A percentile compares a stretch with the other conserved stretches of the same genome.
Conservation (phyloP, 2,113 vertebrate species). For the Lepidothrix coronata region DNA sequence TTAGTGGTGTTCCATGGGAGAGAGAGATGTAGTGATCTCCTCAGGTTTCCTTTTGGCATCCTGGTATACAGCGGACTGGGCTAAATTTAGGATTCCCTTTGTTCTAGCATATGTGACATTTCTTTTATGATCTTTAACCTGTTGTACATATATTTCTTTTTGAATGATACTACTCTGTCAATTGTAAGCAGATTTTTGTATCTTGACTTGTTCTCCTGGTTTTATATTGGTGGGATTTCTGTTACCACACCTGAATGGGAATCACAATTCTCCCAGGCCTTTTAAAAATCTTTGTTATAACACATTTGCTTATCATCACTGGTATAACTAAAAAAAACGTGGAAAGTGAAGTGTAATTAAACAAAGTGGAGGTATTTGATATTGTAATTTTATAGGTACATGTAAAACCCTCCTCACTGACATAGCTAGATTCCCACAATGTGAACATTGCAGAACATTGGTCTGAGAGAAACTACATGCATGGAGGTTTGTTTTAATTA, state of each 20-base stretch:
- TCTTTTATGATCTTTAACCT: neutral
- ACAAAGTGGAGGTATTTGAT: neutral
- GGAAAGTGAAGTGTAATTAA: neutral
- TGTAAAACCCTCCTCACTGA: neutral
- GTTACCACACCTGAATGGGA: neutral
- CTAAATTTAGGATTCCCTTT: neutral
- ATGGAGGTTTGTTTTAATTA: neutral
- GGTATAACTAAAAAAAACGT: neutral
- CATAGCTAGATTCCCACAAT: neutral
- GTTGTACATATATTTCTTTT: neutral
- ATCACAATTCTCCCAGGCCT: neutral
- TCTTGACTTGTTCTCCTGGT: neutral
- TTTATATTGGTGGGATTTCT: neutral
- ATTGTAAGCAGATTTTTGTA: neutral
- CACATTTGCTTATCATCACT: neutral
- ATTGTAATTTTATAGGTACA: neutral
- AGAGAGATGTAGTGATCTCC: neutral
- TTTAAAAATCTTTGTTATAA: neutral
- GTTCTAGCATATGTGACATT: rapidly evolving
- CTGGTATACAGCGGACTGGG: neutral
- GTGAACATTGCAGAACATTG: neutral
- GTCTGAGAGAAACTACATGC: neutral
- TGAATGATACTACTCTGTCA: neutral
- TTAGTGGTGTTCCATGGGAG: neutral
- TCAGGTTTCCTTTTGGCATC: neutral